Evolutionary conservation across 2,888 invertebrate genomes (phyloP), one percentile per base, ranked within the genome.

Genomic region (Nymphalis c-album): DNA sequence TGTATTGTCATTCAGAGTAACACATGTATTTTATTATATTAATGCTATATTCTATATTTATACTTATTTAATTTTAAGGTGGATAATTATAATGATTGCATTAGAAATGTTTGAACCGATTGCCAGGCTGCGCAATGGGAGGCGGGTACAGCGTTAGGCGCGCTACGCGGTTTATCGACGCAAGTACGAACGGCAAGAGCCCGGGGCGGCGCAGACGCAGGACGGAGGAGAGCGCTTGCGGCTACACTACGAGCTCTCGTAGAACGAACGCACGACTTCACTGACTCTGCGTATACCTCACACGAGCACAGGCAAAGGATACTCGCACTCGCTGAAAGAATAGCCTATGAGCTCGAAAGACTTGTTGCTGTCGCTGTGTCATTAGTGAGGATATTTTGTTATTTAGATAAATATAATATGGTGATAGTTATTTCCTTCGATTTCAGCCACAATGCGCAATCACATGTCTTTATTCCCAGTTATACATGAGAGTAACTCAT

Each of bases 271-370:
- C 97, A 97, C 93, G 99, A 99, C 93, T 99, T 99, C 91, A 99
- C 99, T 63, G 99, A 99, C 93, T 99, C 99, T 75, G 98, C 99
- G 74, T 99, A 99, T 91, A 99, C 99, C 72, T 97, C 96, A 77
- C 98, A 99, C 90, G 98, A 98, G 84, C 98, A 98, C 90, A 94
- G 99, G 72, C 98, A 99, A 91, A 97, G 97, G 84, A 98, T 99
- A 83, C 93, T 99, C 71, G 94, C 97, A 80, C 93, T 95, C 63
- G 95, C 98, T 83, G 98, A 99, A 86, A 94, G 97, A 80, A 95
- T 98, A 81, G 97, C 97, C 82, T 94, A 97, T 81, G 98, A 99
- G 92, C 94, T 99, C 79, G 97, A 98, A 86, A 96, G 97, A 85
- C 95, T 99, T 70, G 94, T 99, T 73, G 94, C 97, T 79, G 95